A percentile compares a stretch with the other conserved stretches of the same genome.
phyloP scores from a whole-genome alignment of 2,888 invertebrate species.

The Nasonia oneida region DNA sequence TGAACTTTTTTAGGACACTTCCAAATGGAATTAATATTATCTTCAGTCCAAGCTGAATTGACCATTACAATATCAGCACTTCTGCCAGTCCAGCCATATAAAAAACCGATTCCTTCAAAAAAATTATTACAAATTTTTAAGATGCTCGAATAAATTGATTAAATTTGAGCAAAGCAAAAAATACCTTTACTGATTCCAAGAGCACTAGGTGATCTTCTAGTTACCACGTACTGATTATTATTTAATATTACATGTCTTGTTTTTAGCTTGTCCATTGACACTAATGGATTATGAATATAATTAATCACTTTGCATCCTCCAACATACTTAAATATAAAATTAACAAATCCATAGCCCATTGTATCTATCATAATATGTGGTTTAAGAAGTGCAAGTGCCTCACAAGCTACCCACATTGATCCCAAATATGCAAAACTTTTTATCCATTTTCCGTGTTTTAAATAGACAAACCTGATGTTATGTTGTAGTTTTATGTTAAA shows the following conservation, averaged over 20 bases:
- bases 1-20: slow-evolving; percentile 84
- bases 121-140: neutral
- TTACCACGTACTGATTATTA: slow-evolving; percentile 91
- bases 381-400: slow-evolving; percentile 84
- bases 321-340: slow-evolving; percentile 93
- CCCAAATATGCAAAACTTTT: slow-evolving; percentile 93
- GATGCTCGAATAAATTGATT: neutral
- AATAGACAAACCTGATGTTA: slow-evolving; percentile 88
- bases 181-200: slow-evolving; percentile 59
- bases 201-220: slow-evolving; percentile 83
- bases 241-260: slow-evolving; percentile 87
- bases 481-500: slow-evolving; percentile 85
- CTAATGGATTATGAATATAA: slow-evolving; percentile 97
- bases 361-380: slow-evolving; percentile 94
- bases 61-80: slow-evolving; percentile 93
- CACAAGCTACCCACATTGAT: slow-evolving; percentile 91
- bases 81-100: slow-evolving; percentile 91
- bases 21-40: slow-evolving; percentile 92
- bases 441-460: slow-evolving; percentile 87
- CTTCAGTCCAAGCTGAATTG: slow-evolving; percentile 97
- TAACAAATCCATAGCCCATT: slow-evolving; percentile 95
- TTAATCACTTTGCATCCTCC: slow-evolving; percentile 90
- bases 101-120: slow-evolving; percentile 74
- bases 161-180: neutral
- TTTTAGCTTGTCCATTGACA: slow-evolving; percentile 94